phyloP scores from a whole-genome alignment of 1,140 invertebrate genomes.

The Sycophaga agraensis region DNA sequence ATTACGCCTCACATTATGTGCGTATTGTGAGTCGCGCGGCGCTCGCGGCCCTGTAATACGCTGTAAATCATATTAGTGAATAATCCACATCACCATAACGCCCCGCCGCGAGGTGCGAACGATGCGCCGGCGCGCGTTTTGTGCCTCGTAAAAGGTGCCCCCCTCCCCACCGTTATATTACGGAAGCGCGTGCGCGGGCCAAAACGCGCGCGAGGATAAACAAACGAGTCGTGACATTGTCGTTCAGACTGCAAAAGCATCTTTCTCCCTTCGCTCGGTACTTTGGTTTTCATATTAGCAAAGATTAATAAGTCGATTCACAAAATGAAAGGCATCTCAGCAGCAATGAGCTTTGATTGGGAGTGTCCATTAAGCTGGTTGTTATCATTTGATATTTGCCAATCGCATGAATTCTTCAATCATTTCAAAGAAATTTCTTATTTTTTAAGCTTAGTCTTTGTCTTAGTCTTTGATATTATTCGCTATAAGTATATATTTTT shows the following conservation, averaged over 20 bases:
- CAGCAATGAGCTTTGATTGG: no score
- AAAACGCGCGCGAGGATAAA: not conserved
- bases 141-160: constrained; percentile 31
- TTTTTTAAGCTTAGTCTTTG: no score
- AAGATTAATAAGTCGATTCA: no score
- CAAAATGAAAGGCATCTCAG: no score
- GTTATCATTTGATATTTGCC: no score
- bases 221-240: constrained; percentile 23
- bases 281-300: no score
- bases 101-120: constrained; percentile 7
- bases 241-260: constrained; percentile 5
- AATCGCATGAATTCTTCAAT: no score
- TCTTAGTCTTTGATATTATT: no score
- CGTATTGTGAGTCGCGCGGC: constrained; percentile 52
- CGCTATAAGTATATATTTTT: no score
- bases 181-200: not conserved
- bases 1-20: constrained; percentile 60
- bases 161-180: not conserved
- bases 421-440: no score
- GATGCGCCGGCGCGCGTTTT: constrained; percentile 27
- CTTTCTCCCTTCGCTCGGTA: constrained; percentile 11
- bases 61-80: constrained; percentile 61
- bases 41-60: constrained; percentile 46
- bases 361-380: no score
- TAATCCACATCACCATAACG: constrained; percentile 54